These are phyloP conservation scores for Heliocidaris tuberculata DNA, from an alignment of 35 echinoderm and acorn worm genomes.

Conservation along the genomic window DNA sequence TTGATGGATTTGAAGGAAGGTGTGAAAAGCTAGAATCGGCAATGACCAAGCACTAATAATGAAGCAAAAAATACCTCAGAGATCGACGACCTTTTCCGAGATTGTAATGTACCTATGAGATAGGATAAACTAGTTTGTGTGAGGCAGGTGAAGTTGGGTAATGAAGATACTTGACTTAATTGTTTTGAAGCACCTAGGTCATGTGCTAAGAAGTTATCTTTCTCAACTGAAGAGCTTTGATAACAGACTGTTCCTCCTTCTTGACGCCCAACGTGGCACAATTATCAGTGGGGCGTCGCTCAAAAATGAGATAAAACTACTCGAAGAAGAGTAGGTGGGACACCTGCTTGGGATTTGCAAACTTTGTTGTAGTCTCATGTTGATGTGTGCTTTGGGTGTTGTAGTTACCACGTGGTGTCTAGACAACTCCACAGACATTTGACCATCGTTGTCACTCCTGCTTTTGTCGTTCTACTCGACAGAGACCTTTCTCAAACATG, in stretches of 20 bases:
- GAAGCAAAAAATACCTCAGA: neutral
- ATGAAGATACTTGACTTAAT: neutral
- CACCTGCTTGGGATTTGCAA: neutral
- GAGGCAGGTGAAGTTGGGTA: neutral
- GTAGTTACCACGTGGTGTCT: neutral
- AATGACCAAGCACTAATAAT: neutral
- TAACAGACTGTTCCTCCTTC: neutral
- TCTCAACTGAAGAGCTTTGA: neutral
- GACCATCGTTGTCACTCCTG: neutral
- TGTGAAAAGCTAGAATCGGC: neutral
- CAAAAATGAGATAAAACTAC: neutral
- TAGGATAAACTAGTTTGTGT: conserved; percentile 9
- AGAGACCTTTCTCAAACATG: neutral
- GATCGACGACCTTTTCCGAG: neutral
- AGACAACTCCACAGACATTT: neutral
- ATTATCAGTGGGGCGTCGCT: neutral
- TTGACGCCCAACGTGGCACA: neutral
- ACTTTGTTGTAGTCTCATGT: neutral
- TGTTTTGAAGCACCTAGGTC: conserved; percentile 1
- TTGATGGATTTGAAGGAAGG: neutral
- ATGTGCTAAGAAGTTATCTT: neutral
- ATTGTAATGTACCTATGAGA: neutral
- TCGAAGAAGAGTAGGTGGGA: neutral
- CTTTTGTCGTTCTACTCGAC: neutral
- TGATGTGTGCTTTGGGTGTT: neutral